phyloP scores from a whole-genome alignment of 2,888 invertebrate genomes.

The Sisyra terminalis region DNA sequence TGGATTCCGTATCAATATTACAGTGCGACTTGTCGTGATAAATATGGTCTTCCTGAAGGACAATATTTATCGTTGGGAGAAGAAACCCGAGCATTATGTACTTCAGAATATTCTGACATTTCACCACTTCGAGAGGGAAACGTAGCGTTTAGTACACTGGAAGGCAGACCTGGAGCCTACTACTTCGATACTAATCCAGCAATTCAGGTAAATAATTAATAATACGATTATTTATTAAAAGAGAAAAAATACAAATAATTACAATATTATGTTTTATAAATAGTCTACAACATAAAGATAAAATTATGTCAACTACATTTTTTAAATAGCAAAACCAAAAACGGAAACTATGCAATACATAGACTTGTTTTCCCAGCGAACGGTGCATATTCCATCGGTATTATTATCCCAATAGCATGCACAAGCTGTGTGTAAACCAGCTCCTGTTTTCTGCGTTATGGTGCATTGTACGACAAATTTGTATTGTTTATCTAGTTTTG shows the following conservation, averaged over 20 bases:
- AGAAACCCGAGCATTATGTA: slow-evolving; percentile 90
- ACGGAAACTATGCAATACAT: slow-evolving; percentile 75
- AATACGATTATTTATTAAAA: background rate
- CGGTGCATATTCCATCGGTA: slow-evolving; percentile 66
- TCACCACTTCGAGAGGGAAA: slow-evolving; percentile 89
- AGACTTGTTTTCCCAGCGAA: slow-evolving; percentile 75
- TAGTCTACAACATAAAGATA: background rate
- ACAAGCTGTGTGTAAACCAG: slow-evolving; percentile 67
- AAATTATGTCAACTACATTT: background rate
- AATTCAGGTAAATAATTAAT: slow-evolving; percentile 52
- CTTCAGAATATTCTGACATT: slow-evolving; percentile 95
- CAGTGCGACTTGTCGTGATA: slow-evolving; percentile 84
- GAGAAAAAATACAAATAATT: background rate
- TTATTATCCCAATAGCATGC: slow-evolving; percentile 72
- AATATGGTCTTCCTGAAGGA: slow-evolving; percentile 71
- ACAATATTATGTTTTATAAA: background rate
- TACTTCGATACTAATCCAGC: slow-evolving; percentile 80
- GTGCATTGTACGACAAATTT: slow-evolving; percentile 73
- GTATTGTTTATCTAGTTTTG: slow-evolving; percentile 62
- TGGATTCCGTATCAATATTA: slow-evolving; percentile 89
- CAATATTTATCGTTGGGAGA: slow-evolving; percentile 51
- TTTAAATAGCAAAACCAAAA: slow-evolving; percentile 47
- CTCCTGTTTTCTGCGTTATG: slow-evolving; percentile 71
- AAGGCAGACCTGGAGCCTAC: slow-evolving; percentile 84
- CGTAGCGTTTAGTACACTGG: slow-evolving; percentile 87